These are phyloP conservation scores for Furcifer pardalis DNA, from an alignment of 2,797 vertebrate genomes.

Conservation along the genomic window DNA sequence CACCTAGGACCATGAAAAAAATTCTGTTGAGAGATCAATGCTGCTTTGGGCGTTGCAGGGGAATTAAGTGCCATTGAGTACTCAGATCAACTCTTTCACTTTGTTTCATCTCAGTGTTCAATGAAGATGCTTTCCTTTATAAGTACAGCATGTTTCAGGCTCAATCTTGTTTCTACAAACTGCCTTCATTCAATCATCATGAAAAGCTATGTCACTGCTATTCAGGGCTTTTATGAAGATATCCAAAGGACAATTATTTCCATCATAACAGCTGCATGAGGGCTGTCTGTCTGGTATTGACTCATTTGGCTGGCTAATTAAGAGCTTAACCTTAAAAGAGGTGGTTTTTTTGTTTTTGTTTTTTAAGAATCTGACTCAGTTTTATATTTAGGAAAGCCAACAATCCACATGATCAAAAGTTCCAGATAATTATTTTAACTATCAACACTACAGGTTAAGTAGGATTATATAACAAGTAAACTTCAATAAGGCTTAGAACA, in stretches of 20 bases:
- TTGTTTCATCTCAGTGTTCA: neutral
- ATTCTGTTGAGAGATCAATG: neutral
- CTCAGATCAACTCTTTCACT: neutral
- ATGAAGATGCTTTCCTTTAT: neutral
- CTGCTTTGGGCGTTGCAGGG: neutral
- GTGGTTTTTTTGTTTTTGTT: too few species aligned
- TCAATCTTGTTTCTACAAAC: conserved; percentile 26
- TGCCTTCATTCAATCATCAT: conserved; percentile 19
- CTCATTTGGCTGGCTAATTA: conserved; percentile 16
- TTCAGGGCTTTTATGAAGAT: neutral
- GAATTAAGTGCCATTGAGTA: neutral
- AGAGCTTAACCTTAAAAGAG: conserved; percentile 42
- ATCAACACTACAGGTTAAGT: neutral
- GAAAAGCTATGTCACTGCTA: conserved; percentile 18
- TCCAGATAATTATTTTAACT: conserved; percentile 29
- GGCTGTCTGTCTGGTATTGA: conserved; percentile 42
- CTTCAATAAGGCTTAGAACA: neutral
- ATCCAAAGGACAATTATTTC: conserved; percentile 49
- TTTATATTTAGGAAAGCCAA: conserved; percentile 45
- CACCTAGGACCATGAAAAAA: neutral
- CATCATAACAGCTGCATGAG: conserved; percentile 23
- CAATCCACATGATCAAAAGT: conserved; percentile 27
- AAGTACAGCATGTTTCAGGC: conserved; percentile 8
- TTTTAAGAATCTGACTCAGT: conserved; percentile 5
- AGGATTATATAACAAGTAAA: neutral